A percentile compares a stretch with the other conserved stretches of the same genome.
Evolutionary conservation across 2,797 vertebrate genomes (phyloP).

Genomic region (Cetoscarus ocellatus): DNA sequence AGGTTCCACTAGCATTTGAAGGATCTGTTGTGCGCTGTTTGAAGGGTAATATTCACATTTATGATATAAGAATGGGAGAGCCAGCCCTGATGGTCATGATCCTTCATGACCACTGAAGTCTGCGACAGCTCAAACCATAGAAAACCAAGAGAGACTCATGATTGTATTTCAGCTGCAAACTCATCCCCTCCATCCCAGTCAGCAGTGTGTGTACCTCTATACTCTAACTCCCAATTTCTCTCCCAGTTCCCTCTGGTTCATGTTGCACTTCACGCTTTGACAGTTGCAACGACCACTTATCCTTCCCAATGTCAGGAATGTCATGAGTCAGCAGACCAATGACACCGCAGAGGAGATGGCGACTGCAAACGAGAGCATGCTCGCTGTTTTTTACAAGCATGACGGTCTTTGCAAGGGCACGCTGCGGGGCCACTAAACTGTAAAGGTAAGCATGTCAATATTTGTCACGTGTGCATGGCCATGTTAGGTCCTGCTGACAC

Average conservation of each 20-base stretch:
- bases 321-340: conserved; percentile 68
- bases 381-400: conserved; percentile 39
- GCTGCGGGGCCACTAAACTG: conserved; percentile 44
- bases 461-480: conserved; percentile 26
- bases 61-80: no score
- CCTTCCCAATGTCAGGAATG: conserved; percentile 72
- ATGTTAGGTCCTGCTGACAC: conserved; percentile 26
- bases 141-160: conserved; percentile 41
- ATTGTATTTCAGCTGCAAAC: conserved; percentile 37
- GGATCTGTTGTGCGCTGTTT: no score
- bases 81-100: no score
- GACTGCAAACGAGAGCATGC: conserved; percentile 7
- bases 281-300: conserved; percentile 53
- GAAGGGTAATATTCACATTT: no score
- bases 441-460: conserved; percentile 67
- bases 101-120: not conserved
- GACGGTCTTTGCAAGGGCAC: conserved; percentile 47
- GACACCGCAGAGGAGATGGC: conserved; percentile 34
- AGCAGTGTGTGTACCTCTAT: conserved; percentile 2
- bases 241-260: conserved; percentile 36
- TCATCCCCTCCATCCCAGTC: conserved; percentile 24
- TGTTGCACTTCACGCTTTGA: conserved; percentile 48
- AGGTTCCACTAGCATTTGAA: no score
- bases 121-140: conserved; percentile 4
- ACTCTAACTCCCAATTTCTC: conserved; percentile 12